A percentile compares a stretch with the other conserved stretches of the same genome.
Evolutionary conservation across 2,797 vertebrate genomes (phyloP).

Genomic region (Crenichthys baileyi): DNA sequence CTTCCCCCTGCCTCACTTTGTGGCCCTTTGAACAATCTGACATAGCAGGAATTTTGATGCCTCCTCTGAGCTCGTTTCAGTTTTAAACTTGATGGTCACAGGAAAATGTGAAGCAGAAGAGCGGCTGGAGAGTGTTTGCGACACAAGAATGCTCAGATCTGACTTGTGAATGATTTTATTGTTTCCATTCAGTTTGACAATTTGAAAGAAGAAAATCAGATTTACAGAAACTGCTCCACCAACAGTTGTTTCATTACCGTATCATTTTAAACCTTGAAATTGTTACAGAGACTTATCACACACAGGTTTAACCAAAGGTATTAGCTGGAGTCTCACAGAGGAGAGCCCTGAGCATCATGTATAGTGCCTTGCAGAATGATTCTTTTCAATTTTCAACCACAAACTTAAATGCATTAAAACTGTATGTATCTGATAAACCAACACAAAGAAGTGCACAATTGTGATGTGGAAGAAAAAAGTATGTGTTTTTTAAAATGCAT

Average conservation of each 20-base stretch:
- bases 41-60: background rate
- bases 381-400: background rate
- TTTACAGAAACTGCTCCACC: constrained; percentile 17
- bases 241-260: constrained; percentile 26
- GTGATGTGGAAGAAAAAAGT: too few relatives aligned
- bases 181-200: constrained; percentile 57
- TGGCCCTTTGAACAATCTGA: background rate
- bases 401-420: background rate
- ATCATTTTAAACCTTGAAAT: constrained; percentile 22
- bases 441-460: background rate
- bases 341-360: constrained; percentile 1
- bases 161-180: constrained; percentile 77
- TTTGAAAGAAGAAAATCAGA: constrained; percentile 29
- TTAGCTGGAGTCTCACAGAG: constrained; percentile 12
- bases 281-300: constrained; percentile 26
- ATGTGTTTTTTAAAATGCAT: too few relatives aligned
- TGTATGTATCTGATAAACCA: background rate
- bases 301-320: constrained; percentile 1
- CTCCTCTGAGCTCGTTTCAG: constrained; percentile 6
- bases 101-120: constrained; percentile 23
- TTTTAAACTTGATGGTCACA: constrained; percentile 26
- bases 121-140: constrained; percentile 67
- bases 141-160: constrained; percentile 55
- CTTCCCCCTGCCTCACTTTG: background rate
- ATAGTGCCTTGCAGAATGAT: background rate